phyloP scores from a whole-genome alignment of 2,113 vertebrate species.

The Rynchops niger region DNA sequence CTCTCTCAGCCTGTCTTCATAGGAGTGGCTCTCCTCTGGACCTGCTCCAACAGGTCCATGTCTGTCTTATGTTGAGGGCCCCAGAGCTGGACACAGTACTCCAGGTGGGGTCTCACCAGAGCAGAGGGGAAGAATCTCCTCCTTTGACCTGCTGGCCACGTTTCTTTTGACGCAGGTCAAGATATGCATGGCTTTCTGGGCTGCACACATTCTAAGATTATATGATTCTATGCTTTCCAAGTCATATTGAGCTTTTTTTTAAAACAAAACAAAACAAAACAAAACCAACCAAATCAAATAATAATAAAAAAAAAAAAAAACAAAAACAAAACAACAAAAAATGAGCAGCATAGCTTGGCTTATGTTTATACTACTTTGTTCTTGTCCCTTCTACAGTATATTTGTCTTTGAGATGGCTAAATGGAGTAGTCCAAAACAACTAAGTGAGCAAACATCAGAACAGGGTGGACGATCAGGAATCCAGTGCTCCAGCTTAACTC shows the following conservation, averaged over 20 bases:
- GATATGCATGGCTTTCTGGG: not conserved
- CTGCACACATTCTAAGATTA: not conserved
- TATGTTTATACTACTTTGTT: not conserved
- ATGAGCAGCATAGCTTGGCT: not conserved
- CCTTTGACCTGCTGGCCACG: not conserved
- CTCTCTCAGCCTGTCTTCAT: too few species aligned
- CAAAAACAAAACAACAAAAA: fast-evolving
- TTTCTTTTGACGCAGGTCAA: not conserved
- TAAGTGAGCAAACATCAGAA: not conserved
- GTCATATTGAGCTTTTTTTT: not conserved
- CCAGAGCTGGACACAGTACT: not conserved
- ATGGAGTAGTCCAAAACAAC: not conserved
- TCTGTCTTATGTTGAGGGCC: not conserved
- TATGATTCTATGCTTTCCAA: too few species aligned
- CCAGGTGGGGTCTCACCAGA: not conserved
- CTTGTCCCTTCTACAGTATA: not conserved
- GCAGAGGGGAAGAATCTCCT: not conserved
- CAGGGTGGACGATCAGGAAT: not conserved
- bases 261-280: not conserved
- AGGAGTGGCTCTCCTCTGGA: not conserved
- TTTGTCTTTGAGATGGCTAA: not conserved
- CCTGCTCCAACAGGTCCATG: not conserved
- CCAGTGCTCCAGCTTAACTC: not conserved
- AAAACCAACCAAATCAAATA: not conserved
- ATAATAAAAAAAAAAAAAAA: too few species aligned